Conservation (phyloP, 2,113 vertebrate species). For the Dromiciops gliroides region DNA sequence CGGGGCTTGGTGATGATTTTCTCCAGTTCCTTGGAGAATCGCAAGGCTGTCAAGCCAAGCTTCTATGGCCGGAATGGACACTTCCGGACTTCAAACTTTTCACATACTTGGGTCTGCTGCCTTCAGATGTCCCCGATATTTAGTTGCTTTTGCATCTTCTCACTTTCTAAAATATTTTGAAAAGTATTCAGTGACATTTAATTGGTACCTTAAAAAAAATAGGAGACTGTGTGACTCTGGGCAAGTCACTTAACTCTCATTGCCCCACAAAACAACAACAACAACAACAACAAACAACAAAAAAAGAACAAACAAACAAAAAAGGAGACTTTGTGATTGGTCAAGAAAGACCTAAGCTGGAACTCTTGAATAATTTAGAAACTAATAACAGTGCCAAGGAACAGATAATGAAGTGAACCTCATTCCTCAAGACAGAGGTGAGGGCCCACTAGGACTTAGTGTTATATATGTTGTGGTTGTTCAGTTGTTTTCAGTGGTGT, state of each 20-base stretch:
- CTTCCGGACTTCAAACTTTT: conserved; percentile 53
- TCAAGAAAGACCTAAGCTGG: neutral
- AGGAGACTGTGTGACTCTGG: too few species aligned
- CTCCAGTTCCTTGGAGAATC: conserved; percentile 70
- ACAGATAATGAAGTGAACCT: neutral
- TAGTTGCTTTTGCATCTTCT: neutral
- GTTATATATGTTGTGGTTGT: neutral
- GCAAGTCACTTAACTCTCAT: too few species aligned
- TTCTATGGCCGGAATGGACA: conserved; percentile 59
- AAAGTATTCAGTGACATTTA: neutral
- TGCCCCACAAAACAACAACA: too few species aligned
- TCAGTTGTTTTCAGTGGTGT: neutral
- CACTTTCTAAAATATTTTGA: neutral
- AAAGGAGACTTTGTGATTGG: neutral
- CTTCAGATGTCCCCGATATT: conserved; percentile 8
- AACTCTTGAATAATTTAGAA: neutral
- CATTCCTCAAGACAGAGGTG: neutral
- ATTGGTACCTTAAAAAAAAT: neutral
- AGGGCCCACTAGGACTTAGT: neutral
- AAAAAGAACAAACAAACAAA: too few species aligned
- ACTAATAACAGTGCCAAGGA: neutral
- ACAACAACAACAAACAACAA: too few species aligned
- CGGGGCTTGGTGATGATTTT: conserved; percentile 58
- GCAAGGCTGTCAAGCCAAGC: conserved; percentile 69
- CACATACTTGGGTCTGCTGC: conserved; percentile 53